Conservation (phyloP, 2,888 invertebrate genomes). For the Pinctada fucata region DNA sequence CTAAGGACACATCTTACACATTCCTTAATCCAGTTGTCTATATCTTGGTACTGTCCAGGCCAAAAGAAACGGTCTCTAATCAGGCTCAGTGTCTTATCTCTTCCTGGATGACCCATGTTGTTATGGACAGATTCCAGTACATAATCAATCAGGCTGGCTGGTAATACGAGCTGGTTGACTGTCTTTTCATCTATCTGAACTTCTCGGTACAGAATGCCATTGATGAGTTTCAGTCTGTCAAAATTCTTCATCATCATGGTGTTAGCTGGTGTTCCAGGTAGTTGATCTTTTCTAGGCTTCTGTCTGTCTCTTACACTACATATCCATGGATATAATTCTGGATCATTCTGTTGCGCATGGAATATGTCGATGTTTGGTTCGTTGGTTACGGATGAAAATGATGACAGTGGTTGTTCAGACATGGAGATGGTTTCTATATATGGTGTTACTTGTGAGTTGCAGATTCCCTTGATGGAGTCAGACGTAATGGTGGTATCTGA, state of each 20-base stretch:
- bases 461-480: too few species aligned
- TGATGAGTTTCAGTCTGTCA: too few species aligned
- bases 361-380: background rate
- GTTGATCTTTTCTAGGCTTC: constrained; percentile 8
- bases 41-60: constrained; percentile 10
- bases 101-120: constrained; percentile 33
- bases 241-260: too few species aligned
- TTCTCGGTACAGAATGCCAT: too few species aligned
- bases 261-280: background rate
- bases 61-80: constrained; percentile 27
- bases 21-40: constrained; percentile 4
- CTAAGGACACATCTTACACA: constrained; percentile 17
- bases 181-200: too few species aligned
- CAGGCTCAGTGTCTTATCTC: constrained; percentile 17
- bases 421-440: background rate
- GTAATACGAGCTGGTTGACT: too few species aligned
- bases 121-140: constrained; percentile 32
- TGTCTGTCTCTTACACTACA: constrained; percentile 7
- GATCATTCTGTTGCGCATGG: constrained; percentile 3
- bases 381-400: background rate
- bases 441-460: too few species aligned
- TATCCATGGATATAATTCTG: background rate
- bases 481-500: too few species aligned
- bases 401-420: background rate
- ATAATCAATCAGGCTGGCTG: too few species aligned